phyloP scores from a whole-genome alignment of 1,140 invertebrate species.

The Lamellibrachia luymesi region DNA sequence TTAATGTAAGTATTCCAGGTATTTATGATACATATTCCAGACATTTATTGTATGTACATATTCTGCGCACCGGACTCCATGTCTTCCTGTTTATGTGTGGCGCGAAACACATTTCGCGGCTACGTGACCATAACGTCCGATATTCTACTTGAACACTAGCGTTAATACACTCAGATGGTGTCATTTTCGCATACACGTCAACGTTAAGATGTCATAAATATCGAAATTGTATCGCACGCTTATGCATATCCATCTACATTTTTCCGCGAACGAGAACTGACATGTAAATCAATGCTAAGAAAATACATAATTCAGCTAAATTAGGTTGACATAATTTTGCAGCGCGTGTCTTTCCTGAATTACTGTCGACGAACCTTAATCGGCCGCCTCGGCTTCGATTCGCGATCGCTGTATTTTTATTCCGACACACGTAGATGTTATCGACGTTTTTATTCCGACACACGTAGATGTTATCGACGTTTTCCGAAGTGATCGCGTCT shows the following conservation, averaged over 20 bases:
- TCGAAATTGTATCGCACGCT: neutral
- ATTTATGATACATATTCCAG: too few relatives aligned
- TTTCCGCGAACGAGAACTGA: neutral
- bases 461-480: neutral
- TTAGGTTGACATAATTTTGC: neutral
- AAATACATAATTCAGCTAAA: constrained; percentile 2
- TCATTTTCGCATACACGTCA: neutral
- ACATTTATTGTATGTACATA: neutral
- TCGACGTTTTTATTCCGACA: neutral
- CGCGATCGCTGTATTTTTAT: neutral
- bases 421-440: neutral
- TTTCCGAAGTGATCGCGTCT: neutral
- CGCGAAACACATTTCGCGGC: neutral
- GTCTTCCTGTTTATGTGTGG: neutral
- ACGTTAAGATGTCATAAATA: neutral
- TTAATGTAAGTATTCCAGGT: too few relatives aligned
- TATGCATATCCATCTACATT: neutral
- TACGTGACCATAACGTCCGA: neutral
- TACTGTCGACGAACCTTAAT: neutral
- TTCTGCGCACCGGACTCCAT: neutral
- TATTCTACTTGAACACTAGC: neutral
- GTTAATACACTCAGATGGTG: neutral
- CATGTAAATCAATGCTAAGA: constrained; percentile 1
- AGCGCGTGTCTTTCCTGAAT: neutral
- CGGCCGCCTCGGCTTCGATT: neutral